These are phyloP conservation scores for Triplophysa tibetana DNA, from an alignment of 2,113 vertebrate species.

Conservation along the genomic window DNA sequence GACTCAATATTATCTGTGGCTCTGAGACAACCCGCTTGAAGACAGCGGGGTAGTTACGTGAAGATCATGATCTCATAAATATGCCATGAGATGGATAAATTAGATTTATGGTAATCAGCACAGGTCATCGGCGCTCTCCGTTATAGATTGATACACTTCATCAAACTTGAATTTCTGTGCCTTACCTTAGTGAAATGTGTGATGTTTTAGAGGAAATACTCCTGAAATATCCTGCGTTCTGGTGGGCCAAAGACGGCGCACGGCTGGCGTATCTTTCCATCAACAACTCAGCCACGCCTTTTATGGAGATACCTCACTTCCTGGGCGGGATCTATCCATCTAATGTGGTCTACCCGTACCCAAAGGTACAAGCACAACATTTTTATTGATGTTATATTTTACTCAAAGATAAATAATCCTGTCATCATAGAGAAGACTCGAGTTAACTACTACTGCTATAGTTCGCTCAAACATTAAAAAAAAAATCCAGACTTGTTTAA, in stretches of 20 bases:
- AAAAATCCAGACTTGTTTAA: too few relatives aligned
- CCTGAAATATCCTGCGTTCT: constrained; percentile 70
- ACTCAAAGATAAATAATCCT: not conserved
- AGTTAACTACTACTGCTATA: too few relatives aligned
- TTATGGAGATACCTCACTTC: constrained; percentile 81
- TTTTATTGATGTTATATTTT: not conserved
- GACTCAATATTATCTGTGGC: not conserved
- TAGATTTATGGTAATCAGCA: constrained; percentile 10
- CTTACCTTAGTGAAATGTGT: not conserved
- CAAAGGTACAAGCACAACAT: constrained; percentile 69
- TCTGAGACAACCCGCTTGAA: constrained; percentile 11
- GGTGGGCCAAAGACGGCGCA: constrained; percentile 80
- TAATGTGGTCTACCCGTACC: constrained; percentile 75
- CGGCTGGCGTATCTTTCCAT: constrained; percentile 78
- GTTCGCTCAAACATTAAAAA: too few relatives aligned
- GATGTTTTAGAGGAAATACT: constrained; percentile 76
- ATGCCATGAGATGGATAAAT: constrained; percentile 11
- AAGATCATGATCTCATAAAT: constrained; percentile 27
- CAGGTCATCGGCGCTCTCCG: not conserved
- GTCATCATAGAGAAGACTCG: not conserved
- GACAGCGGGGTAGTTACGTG: not conserved
- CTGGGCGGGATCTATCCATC: constrained; percentile 77
- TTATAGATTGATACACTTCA: constrained; percentile 6
- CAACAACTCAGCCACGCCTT: constrained; percentile 80
- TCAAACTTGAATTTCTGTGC: constrained; percentile 11